Evolutionary conservation across 64 coral and sea anemone species (phyloP).

Genomic region (Montipora efflorescens): DNA sequence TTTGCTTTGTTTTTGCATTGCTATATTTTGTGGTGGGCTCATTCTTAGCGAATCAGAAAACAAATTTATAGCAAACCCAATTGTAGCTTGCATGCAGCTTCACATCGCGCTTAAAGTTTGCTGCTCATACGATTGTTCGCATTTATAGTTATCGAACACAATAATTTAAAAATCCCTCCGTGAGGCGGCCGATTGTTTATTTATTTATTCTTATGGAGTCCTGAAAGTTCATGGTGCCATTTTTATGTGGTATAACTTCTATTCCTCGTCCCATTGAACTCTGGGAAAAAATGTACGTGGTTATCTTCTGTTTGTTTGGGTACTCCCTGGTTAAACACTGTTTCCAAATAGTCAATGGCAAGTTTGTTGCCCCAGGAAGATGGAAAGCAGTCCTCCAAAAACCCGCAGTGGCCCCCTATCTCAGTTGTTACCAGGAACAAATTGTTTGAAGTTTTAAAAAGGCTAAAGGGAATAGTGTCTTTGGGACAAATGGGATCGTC

Average conservation of each 20-base stretch:
- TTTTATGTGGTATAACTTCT: conserved; percentile 86
- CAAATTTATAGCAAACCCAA: too few species aligned
- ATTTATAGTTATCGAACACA: too few species aligned
- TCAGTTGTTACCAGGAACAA: conserved; percentile 91
- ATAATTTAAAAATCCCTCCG: too few species aligned
- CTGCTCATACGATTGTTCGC: too few species aligned
- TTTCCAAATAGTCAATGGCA: conserved; percentile 81
- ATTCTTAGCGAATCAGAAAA: too few species aligned
- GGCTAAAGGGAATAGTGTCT: conserved; percentile 92
- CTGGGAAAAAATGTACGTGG: conserved; percentile 71
- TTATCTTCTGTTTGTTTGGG: conserved; percentile 77
- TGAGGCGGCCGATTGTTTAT: too few species aligned
- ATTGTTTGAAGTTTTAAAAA: conserved; percentile 97
- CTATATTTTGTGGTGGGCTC: too few species aligned
- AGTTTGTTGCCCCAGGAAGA: conserved; percentile 82
- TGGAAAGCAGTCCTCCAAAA: conserved; percentile 77
- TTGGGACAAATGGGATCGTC: conserved; percentile 90
- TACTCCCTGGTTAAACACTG: conserved; percentile 63
- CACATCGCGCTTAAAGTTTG: too few species aligned
- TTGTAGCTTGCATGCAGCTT: too few species aligned
- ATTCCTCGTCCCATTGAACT: conserved; percentile 63
- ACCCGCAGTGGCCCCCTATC: conserved; percentile 93
- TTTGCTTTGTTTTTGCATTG: too few species aligned
- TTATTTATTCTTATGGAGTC: too few species aligned
- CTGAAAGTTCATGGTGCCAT: not conserved